Base-by-base conservation (phyloP, 2,113 vertebrate genomes). In the Lepus americanus region DNA sequence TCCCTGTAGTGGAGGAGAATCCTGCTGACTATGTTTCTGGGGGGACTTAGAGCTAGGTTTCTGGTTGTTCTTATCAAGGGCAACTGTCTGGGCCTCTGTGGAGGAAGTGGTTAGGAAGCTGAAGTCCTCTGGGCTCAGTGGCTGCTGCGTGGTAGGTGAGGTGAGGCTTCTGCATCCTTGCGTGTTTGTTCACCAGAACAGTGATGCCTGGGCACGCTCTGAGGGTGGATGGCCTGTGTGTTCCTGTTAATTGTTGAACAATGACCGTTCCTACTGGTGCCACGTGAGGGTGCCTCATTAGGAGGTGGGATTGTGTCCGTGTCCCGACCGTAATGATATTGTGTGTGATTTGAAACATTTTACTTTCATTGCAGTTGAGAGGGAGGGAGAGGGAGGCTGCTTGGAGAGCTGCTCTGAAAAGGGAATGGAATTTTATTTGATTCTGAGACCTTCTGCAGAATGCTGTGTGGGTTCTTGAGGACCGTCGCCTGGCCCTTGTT, bases 261-360 rank as follows among this genome's bases (percentile, higher is more conserved):
- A 87, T 78, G 44, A 72, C 22, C 83, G 0, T 92, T 55, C 79
- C 76, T 93, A 33, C 69, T 94, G 63, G 91, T 67, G 90, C 7
- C 5, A 72, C 8, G 82, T 87, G n/a, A 39, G 86, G 44, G 13
- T 78, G 31, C 2, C 19, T 93, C 33, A 36, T 29, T 49, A 97
- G 33, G 49, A 55, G 77, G 87, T 20, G 53, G 81, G 92, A 66
- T 83, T 81, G 72, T 76, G 94, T 93, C 90, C 96, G 77, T 92
- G 44, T 44, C 44, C 1, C 6, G 44, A 44, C 94, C 0, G 89
- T 39, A 70, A 53, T 90, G 63, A 67, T 25, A 27, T 36, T 55
- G 59, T 16, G 25, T 61, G 51, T 55, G 83, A 77, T 76, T 82
- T 66, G 44, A 44, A 44, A 44, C 44, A 44, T 44, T 44, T 44